These are phyloP conservation scores for Hyperoplus immaculatus DNA, from an alignment of 2,797 vertebrate genomes.

Conservation along the genomic window DNA sequence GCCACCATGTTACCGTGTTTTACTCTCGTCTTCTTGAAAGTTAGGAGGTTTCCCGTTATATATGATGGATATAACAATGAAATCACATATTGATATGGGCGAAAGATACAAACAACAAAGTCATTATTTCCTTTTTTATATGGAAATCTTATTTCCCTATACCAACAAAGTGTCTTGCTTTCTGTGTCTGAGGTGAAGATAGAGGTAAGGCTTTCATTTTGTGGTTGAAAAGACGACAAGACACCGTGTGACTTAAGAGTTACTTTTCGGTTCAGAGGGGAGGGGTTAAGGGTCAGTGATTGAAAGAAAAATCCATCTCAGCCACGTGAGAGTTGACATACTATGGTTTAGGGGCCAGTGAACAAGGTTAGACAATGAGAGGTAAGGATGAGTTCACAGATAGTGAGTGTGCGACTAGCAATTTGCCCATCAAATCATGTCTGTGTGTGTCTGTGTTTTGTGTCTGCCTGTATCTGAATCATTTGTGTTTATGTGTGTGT, in stretches of 20 bases:
- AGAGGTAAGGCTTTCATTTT: neutral
- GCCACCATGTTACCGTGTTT: neutral
- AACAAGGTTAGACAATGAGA: slow-evolving; percentile 39
- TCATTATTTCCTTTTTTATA: neutral
- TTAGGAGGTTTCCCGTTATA: neutral
- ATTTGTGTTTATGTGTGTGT: slow-evolving; percentile 34
- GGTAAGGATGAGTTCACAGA: slow-evolving; percentile 39
- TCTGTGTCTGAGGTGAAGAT: neutral
- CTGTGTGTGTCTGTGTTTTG: slow-evolving; percentile 20
- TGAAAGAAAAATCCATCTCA: slow-evolving; percentile 2
- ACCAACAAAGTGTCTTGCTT: neutral
- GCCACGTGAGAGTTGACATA: slow-evolving; percentile 14
- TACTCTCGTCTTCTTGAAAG: neutral
- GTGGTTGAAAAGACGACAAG: neutral
- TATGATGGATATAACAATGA: slow-evolving; percentile 8
- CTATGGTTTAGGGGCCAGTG: slow-evolving; percentile 41
- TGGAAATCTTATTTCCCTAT: neutral
- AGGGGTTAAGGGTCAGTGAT: neutral
- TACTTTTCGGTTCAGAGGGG: neutral
- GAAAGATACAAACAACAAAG: neutral
- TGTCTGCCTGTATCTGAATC: slow-evolving; percentile 39
- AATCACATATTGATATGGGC: neutral
- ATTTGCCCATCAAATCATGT: slow-evolving; percentile 36
- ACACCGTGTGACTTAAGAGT: slow-evolving; percentile 1
- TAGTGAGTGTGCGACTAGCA: slow-evolving; percentile 15